Base-by-base conservation (phyloP, 2,888 invertebrate genomes). In the Petrophora chlorosata region DNA sequence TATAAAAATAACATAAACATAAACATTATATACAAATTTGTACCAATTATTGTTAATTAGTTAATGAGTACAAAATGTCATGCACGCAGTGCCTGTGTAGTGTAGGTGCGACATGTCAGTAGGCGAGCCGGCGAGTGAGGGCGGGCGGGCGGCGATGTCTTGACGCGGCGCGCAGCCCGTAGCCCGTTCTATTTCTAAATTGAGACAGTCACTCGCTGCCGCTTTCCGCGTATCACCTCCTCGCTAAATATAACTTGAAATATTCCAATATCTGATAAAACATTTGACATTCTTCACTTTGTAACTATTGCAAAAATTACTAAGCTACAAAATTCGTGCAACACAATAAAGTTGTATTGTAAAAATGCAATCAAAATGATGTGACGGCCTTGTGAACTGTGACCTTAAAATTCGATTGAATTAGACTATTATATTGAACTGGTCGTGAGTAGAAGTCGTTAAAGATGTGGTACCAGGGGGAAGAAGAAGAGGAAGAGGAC, bases 401-500 rank as follows among this genome's bases (percentile, higher is more conserved):
- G 45, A 59, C 53, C 52, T 56, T 49, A 51, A 32, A 42, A 30
- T 53, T 52, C 16, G 38, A 33, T 1, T 12, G n/a, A 34, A n/a
- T 23, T 32, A 26, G 40, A 36, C 32, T 42, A 14, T 39, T 30
- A 5, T 19, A 5, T 28, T 48, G 43, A 22, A 45, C 45, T 35
- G 43, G 13, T 19, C 38, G 56, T 48, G 55, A 56, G 33, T 52
- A 49, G 29, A 53, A 58, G 51, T 47, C 40, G 42, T 53, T 35
- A 87, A 76, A n/a, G 66, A 95, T 95, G 95, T 95, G 95, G 94
- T 95, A 94, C 77, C 93, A 94, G 74, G 94, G 94, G 56, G 93
- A 93, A 40, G 95, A 95, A 63, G 95, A 95, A 65, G 96, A 96
- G 76, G 96, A 96, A 69, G 96, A 96, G 79, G 96, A 95, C 67